Percentiles rank a stretch among this genome's conserved stretches.
Conservation (phyloP, 1,140 invertebrate genomes). For the Campoletis sonorensis region DNA sequence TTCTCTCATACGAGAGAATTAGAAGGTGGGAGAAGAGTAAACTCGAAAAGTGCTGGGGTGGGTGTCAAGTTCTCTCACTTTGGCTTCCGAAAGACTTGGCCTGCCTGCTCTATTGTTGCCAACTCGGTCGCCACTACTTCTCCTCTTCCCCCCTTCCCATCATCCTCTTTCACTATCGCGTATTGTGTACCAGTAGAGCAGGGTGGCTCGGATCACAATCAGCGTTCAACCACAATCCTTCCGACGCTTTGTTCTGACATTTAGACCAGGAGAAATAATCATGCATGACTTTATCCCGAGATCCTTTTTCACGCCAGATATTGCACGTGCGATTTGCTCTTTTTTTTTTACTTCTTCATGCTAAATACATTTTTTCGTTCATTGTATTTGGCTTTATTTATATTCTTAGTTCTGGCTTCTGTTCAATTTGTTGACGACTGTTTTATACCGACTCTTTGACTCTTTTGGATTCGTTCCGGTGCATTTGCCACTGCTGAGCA, state of each 20-base stretch:
- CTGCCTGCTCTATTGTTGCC: constrained; percentile 43
- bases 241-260: constrained; percentile 25
- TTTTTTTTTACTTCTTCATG: no score
- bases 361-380: neutral
- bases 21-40: neutral
- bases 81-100: constrained; percentile 43
- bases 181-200: constrained; percentile 13
- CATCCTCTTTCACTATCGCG: neutral
- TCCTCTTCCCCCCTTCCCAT: neutral
- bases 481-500: no score
- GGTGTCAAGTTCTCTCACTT: constrained; percentile 47
- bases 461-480: no score
- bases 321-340: neutral
- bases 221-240: constrained; percentile 29
- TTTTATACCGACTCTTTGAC: no score
- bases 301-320: neutral
- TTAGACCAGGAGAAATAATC: neutral
- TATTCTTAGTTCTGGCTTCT: neutral
- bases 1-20: neutral
- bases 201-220: constrained; percentile 38
- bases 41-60: constrained; percentile 39
- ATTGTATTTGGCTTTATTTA: neutral
- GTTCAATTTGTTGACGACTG: no score
- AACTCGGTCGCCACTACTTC: constrained; percentile 28
- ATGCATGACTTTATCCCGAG: neutral